phyloP scores from a whole-genome alignment of 2,113 vertebrate species.

The Promerops cafer region DNA sequence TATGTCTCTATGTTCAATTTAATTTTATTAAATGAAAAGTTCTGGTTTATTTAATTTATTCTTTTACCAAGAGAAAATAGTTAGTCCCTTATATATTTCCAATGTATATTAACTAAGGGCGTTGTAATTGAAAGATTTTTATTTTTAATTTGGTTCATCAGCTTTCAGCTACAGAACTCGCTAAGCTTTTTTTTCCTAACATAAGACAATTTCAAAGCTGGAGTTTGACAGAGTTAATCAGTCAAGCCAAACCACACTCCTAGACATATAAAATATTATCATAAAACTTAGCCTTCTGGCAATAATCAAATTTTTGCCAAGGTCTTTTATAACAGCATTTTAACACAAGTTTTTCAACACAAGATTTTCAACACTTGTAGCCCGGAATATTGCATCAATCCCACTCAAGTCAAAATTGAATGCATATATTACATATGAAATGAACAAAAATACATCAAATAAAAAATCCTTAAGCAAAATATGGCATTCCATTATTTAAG shows the following conservation, averaged over 20 bases:
- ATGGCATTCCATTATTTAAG: not conserved
- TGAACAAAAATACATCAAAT: not conserved
- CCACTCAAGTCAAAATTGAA: not conserved
- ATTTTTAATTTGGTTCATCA: not conserved
- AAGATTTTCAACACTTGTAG: not conserved
- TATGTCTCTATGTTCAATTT: not conserved
- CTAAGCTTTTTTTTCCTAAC: not conserved
- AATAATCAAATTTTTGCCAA: not conserved
- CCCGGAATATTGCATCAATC: not conserved
- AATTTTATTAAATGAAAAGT: not conserved
- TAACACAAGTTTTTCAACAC: not conserved
- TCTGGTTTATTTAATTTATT: not conserved
- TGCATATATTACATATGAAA: not conserved
- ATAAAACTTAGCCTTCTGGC: not conserved
- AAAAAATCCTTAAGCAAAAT: not conserved
- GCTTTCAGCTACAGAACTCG: not conserved
- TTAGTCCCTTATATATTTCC: not conserved
- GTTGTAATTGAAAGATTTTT: not conserved
- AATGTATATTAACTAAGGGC: fast-evolving
- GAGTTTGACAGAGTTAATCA: not conserved
- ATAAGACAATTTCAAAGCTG: not conserved
- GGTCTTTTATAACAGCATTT: not conserved
- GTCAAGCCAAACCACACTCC: not conserved
- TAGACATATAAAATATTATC: not conserved
- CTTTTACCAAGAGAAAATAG: not conserved